These are phyloP conservation scores for Dipodomys spectabilis DNA, from an alignment of 2,113 vertebrate species.

Conservation along the genomic window DNA sequence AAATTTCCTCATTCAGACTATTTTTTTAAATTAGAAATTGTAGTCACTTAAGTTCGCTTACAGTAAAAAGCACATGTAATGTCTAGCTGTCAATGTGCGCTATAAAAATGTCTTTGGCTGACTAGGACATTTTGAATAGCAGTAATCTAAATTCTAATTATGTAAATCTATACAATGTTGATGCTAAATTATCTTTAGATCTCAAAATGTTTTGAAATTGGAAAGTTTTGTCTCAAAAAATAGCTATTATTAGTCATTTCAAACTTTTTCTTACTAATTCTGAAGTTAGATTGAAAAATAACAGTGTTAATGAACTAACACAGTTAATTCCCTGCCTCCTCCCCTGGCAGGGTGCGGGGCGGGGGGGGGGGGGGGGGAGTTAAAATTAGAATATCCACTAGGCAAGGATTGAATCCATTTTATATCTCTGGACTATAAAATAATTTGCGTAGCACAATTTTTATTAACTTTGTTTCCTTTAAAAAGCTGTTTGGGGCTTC, in stretches of 20 bases:
- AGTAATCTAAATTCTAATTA: slow-evolving; percentile 43
- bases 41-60: neutral
- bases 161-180: neutral
- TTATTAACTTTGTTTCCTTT: slow-evolving; percentile 27
- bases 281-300: slow-evolving; percentile 48
- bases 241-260: slow-evolving; percentile 9
- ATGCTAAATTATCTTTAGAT: slow-evolving; percentile 31
- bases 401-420: neutral
- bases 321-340: too few species aligned
- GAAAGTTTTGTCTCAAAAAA: slow-evolving; percentile 2
- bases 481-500: neutral
- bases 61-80: neutral
- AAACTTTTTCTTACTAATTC: slow-evolving; percentile 33
- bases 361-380: too few species aligned
- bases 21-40: slow-evolving; percentile 27
- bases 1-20: neutral
- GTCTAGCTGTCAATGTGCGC: neutral
- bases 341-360: too few species aligned
- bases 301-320: neutral
- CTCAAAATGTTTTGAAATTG: slow-evolving; percentile 41
- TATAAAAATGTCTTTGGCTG: neutral
- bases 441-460: neutral
- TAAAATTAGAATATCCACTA: neutral
- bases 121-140: neutral
- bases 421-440: neutral